These are phyloP conservation scores for Anguilla megastoma DNA, from an alignment of 2,797 vertebrate genomes.

Conservation along the genomic window DNA sequence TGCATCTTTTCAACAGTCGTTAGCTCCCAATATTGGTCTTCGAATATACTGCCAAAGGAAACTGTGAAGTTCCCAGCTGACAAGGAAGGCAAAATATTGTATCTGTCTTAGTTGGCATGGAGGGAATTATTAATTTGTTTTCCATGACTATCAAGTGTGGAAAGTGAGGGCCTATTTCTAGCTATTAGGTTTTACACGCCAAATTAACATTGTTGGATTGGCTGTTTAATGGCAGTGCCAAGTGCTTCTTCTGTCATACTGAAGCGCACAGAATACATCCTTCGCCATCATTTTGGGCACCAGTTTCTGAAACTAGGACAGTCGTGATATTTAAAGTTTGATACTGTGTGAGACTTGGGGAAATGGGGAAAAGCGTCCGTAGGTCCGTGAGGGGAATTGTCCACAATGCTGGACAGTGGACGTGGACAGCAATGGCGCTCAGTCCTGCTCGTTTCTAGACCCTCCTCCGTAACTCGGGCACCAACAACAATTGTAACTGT, in stretches of 20 bases:
- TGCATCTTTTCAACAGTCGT: background rate
- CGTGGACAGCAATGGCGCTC: background rate
- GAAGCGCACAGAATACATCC: background rate
- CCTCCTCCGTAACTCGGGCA: background rate
- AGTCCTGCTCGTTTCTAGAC: no score
- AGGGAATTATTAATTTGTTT: background rate
- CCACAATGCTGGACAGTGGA: background rate
- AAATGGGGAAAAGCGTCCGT: background rate
- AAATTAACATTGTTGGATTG: background rate
- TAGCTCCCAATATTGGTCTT: background rate
- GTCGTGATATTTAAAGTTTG: background rate
- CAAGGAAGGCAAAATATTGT: background rate
- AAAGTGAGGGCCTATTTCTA: background rate
- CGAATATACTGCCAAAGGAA: background rate
- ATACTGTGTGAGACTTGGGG: background rate
- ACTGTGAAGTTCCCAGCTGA: background rate
- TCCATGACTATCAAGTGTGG: background rate
- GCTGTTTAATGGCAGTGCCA: background rate
- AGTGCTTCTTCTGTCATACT: background rate
- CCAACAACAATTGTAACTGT: conserved; percentile 27
- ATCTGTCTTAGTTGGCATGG: background rate
- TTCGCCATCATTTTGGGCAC: background rate
- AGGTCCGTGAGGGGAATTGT: background rate
- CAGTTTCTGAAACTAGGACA: background rate
- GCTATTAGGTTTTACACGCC: background rate